Evolutionary conservation across 2,888 invertebrate species (phyloP), one percentile per base, ranked within the genome.

Genomic region (Tridacna gigas): DNA sequence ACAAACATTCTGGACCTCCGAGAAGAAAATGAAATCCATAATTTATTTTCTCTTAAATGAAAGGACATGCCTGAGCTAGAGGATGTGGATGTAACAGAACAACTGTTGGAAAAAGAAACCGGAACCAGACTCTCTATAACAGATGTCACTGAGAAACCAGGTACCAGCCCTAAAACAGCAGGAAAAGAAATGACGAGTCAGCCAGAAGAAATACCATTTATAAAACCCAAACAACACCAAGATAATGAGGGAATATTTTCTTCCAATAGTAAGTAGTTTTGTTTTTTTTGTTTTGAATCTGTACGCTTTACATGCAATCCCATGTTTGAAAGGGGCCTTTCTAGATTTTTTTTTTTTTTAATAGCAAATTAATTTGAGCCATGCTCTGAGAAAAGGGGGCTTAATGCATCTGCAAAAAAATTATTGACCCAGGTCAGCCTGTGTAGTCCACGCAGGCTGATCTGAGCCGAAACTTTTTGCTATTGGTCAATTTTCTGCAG

Each of bases 51-150:
- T 37, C 37, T 37, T 7, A 37, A 37, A 37, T 37, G 37, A 37
- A 82, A 94, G 91, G 94, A 93, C 84, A 71, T 94, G 37, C 94
- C 94, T 18, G 94, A 94, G 63, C 84, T 94, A 65, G 94, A 94
- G 77, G 94, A 94, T 89, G 92, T 94, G n/a, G 93, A 94, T 80
- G 89, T 91, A 0, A 84, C 83, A 56, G 91, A 90, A 28, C 88
- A 89, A 60, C 67, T 86, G 37, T 67, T 85, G 18, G 78, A 82
- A 15, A 75, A 82, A 37, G 86, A 84, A 26, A 83, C 82, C 65
- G 86, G 82, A 18, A 89, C 87, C 74, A 80, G 84, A 22, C 73
- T 87, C 13, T 77, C 74, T 37, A 87, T 87, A 28, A 56, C 79
- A 47, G 88, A 88, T 84, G 82, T 86, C 0, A 86, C 88, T 66